A percentile compares a stretch with the other conserved stretches of the same genome.
phyloP scores from a whole-genome alignment of 2,888 invertebrate species.

The Sminthurinus aureus region DNA sequence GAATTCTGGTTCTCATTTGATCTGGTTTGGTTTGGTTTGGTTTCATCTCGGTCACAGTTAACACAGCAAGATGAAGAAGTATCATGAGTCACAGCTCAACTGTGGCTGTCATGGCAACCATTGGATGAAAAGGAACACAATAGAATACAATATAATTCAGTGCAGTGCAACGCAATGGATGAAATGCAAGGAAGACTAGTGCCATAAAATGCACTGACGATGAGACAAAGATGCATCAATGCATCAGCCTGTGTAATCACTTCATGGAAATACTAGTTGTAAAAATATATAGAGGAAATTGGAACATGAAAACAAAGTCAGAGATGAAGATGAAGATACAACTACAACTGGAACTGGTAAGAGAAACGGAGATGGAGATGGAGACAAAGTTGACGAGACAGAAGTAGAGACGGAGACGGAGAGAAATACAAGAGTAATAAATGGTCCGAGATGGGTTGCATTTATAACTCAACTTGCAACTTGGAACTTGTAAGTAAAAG shows the following conservation, averaged over 20 bases:
- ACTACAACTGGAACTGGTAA: background rate
- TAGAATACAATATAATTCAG: background rate
- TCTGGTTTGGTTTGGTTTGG: too few species aligned
- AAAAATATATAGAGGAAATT: background rate
- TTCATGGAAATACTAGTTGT: background rate
- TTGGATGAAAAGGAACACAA: background rate
- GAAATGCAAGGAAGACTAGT: background rate
- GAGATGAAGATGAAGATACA: background rate
- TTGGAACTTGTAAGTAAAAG: too few species aligned
- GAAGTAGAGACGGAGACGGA: background rate
- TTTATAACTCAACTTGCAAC: too few species aligned
- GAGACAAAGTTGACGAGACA: too few species aligned
- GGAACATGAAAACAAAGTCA: background rate
- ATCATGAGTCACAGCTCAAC: slow-evolving; percentile 21
- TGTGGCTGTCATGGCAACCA: background rate
- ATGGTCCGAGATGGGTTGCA: too few species aligned
- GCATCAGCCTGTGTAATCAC: slow-evolving; percentile 33
- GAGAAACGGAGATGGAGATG: background rate
- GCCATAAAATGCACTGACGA: background rate
- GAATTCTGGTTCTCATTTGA: too few species aligned
- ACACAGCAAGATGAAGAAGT: background rate
- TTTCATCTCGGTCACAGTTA: too few species aligned
- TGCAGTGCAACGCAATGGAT: too few species aligned
- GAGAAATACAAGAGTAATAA: background rate
- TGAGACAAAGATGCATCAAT: slow-evolving; percentile 1